Conservation (phyloP, 2,797 vertebrate genomes). For the Vireo griseus region DNA sequence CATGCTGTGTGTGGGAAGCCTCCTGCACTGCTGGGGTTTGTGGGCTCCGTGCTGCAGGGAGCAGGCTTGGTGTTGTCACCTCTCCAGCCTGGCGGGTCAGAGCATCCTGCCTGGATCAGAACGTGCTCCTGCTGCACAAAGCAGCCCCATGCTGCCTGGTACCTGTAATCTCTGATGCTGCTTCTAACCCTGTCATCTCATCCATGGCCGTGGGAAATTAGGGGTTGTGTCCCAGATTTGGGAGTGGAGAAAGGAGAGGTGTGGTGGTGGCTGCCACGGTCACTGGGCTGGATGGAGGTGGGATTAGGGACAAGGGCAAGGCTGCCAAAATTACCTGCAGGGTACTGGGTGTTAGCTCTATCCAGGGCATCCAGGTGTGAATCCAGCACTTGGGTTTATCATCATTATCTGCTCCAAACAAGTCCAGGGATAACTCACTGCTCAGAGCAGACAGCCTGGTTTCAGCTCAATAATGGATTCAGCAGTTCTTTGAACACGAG, state of each 20-base stretch:
- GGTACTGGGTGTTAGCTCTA: background rate
- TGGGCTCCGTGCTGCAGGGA: background rate
- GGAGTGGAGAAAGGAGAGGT: background rate
- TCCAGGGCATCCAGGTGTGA: background rate
- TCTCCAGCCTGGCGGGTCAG: rapidly evolving
- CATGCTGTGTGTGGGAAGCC: rapidly evolving
- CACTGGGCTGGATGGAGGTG: rapidly evolving
- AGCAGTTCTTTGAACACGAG: background rate
- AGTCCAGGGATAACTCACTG: background rate
- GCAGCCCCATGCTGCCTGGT: rapidly evolving
- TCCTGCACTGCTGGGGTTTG: background rate
- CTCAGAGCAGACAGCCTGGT: background rate
- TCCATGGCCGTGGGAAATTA: background rate
- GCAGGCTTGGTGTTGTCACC: rapidly evolving
- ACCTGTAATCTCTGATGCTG: rapidly evolving
- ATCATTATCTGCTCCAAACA: background rate
- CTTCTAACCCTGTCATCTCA: background rate
- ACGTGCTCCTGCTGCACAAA: background rate
- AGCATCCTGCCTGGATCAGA: background rate
- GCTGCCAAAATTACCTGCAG: rapidly evolving
- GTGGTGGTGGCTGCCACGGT: rapidly evolving
- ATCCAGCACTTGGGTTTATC: rapidly evolving
- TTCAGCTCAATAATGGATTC: background rate
- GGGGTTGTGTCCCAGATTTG: rapidly evolving
- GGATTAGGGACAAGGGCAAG: rapidly evolving